Percentiles rank a stretch among this genome's conserved stretches.
Conservation (phyloP, 2,888 invertebrate species). For the Perithous albicinctus region DNA sequence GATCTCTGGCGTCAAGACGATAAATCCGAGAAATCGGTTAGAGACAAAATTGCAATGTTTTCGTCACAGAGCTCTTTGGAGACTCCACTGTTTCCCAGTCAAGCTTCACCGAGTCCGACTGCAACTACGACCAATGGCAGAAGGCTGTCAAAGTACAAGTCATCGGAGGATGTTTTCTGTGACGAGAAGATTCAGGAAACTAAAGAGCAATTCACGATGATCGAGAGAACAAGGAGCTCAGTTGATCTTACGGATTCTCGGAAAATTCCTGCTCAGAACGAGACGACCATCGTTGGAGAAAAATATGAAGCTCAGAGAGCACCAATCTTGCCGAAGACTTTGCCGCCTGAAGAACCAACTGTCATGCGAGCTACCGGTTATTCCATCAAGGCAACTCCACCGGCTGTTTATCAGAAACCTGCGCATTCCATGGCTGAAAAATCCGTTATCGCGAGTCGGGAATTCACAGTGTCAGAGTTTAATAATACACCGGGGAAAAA, state of each 20-base stretch:
- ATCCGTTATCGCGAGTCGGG: constrained; percentile 67
- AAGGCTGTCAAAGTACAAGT: constrained; percentile 84
- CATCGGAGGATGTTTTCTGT: constrained; percentile 82
- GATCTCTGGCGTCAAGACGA: constrained; percentile 90
- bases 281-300: constrained; percentile 25
- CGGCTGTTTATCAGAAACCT: constrained; percentile 32
- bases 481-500: constrained; percentile 31
- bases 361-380: constrained; percentile 65
- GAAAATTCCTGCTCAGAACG: constrained; percentile 25
- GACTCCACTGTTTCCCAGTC: constrained; percentile 76
- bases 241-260: constrained; percentile 76
- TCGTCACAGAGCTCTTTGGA: constrained; percentile 85
- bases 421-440: constrained; percentile 58
- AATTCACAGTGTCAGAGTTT: constrained; percentile 33
- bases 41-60: constrained; percentile 95
- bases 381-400: constrained; percentile 62
- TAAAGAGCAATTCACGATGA: constrained; percentile 72
- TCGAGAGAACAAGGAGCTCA: constrained; percentile 79
- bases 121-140: constrained; percentile 83
- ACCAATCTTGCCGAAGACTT: constrained; percentile 69
- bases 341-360: constrained; percentile 69
- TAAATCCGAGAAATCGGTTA: constrained; percentile 92
- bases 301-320: constrained; percentile 55
- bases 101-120: constrained; percentile 41
- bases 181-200: constrained; percentile 74